These are phyloP conservation scores for Panorpa germanica DNA, from an alignment of 2,888 invertebrate species.

Conservation along the genomic window DNA sequence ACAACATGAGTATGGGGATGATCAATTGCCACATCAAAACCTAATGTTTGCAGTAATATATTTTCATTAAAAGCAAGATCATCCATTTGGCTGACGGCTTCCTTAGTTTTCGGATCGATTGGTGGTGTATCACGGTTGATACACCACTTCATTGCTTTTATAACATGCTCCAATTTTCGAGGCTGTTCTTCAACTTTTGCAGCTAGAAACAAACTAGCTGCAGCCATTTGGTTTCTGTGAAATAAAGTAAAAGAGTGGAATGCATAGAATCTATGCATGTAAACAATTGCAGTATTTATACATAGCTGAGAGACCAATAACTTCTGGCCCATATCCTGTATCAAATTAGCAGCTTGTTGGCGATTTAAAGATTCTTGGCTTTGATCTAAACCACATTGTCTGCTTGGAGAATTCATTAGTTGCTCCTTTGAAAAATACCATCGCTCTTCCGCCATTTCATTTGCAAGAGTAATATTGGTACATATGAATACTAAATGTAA, in stretches of 20 bases:
- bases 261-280: slow-evolving; percentile 98
- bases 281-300: slow-evolving; percentile 97
- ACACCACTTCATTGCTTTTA: slow-evolving; percentile 79
- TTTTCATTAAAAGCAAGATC: slow-evolving; percentile 95
- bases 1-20: slow-evolving; percentile 97
- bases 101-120: slow-evolving; percentile 60
- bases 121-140: slow-evolving; percentile 48
- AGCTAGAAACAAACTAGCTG: slow-evolving; percentile 88
- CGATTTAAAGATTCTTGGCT: no score
- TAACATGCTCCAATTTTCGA: slow-evolving; percentile 91
- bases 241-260: slow-evolving; percentile 94
- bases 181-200: slow-evolving; percentile 99
- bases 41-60: slow-evolving; percentile 87
- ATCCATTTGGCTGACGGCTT: slow-evolving; percentile 61
- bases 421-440: no score
- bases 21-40: slow-evolving; percentile 95
- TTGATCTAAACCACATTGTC: no score
- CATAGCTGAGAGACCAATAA: slow-evolving; percentile 91
- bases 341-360: slow-evolving; percentile 85
- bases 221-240: slow-evolving; percentile 84
- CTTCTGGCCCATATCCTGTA: slow-evolving; percentile 96
- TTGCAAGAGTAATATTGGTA: no score
- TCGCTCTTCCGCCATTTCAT: no score
- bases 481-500: no score
- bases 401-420: no score